Percentiles rank a stretch among this genome's conserved stretches.
phyloP scores from a whole-genome alignment of 1,140 invertebrate genomes.

The Drosophila sp. region DNA sequence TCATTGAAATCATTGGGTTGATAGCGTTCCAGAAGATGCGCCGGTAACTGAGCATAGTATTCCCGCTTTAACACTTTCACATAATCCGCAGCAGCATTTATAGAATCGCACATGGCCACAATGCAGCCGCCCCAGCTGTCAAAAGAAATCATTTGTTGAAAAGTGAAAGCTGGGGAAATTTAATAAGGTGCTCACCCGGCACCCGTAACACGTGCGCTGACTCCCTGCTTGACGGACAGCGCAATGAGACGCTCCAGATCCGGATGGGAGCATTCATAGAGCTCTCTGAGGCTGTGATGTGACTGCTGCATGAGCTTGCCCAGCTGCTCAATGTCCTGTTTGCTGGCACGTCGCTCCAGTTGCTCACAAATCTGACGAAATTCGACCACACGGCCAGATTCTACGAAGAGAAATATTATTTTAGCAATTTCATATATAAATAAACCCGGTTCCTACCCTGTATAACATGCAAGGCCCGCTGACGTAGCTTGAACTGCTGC shows the following conservation, averaged over 20 bases:
- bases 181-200: conserved; percentile 88
- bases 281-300: conserved; percentile 92
- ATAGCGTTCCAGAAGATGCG: conserved; percentile 65
- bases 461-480: conserved; percentile 94
- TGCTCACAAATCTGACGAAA: conserved; percentile 87
- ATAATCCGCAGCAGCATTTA: conserved; percentile 89
- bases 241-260: conserved; percentile 94
- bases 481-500: conserved; percentile 91
- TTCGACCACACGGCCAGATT: conserved; percentile 91
- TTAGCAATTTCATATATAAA: neutral
- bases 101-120: conserved; percentile 92
- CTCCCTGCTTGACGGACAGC: conserved; percentile 89
- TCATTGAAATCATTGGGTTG: conserved; percentile 83
- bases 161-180: neutral
- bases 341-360: conserved; percentile 50
- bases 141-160: conserved; percentile 40
- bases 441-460: conserved; percentile 61
- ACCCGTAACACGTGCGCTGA: conserved; percentile 96
- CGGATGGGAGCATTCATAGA: conserved; percentile 98
- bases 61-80: conserved; percentile 89
- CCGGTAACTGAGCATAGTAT: conserved; percentile 87
- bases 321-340: conserved; percentile 85
- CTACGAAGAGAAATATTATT: conserved; percentile 84
- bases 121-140: conserved; percentile 97
- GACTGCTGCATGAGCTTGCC: conserved; percentile 95